phyloP scores from a whole-genome alignment of 2,797 vertebrate genomes.

The Parauchenoglanis punctatus region DNA sequence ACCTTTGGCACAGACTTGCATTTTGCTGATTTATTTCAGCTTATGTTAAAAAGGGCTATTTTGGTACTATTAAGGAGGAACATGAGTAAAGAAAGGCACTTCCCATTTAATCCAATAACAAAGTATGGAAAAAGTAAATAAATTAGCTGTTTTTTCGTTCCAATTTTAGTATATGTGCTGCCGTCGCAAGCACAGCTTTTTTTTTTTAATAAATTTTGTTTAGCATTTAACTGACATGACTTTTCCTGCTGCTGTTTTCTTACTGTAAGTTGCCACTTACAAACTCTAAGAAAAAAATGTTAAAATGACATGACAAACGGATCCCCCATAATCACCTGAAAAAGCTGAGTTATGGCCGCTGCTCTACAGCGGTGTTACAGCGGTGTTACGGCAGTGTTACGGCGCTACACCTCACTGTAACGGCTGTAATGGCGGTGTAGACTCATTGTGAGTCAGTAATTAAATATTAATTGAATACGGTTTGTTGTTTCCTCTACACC shows the following conservation, averaged over 20 bases:
- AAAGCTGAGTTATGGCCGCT: neutral
- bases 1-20: neutral
- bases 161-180: too few relatives aligned
- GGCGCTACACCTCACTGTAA: neutral
- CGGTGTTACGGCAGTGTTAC: neutral
- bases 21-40: neutral
- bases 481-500: neutral
- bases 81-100: neutral
- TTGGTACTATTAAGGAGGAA: neutral
- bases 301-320: neutral
- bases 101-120: neutral
- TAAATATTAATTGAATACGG: neutral
- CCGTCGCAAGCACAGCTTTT: too few relatives aligned
- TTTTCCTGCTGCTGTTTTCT: neutral
- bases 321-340: neutral
- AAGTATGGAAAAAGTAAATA: neutral
- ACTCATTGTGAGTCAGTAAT: neutral
- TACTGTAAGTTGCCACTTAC: neutral
- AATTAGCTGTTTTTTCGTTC: neutral
- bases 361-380: neutral
- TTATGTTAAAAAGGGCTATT: neutral
- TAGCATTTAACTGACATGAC: too few relatives aligned
- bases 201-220: too few relatives aligned
- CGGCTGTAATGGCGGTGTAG: neutral
- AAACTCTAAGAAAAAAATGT: neutral